A percentile compares a stretch with the other conserved stretches of the same genome.
These are phyloP conservation scores for Xenopus tropicalis DNA, from an alignment of 2,113 vertebrate genomes.

Conservation along the genomic window DNA sequence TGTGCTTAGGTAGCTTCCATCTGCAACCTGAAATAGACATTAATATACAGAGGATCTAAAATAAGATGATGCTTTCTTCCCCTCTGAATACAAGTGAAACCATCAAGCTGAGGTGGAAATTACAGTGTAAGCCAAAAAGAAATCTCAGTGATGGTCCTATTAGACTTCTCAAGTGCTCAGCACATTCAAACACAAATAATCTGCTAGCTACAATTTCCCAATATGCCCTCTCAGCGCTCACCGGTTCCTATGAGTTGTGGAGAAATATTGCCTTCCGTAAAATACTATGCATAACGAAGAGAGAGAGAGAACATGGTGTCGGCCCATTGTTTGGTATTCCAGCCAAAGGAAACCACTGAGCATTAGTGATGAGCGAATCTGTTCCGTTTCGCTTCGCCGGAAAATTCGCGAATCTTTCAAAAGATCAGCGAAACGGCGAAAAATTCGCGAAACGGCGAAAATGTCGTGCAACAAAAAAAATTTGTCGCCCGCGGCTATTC, in stretches of 20 bases:
- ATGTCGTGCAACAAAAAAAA: too few relatives aligned
- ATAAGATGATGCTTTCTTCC: not conserved
- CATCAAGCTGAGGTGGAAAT: constrained; percentile 28
- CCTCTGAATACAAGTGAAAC: constrained; percentile 8
- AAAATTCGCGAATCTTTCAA: too few relatives aligned
- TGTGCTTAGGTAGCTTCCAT: constrained; percentile 11
- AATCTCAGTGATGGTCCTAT: constrained; percentile 25
- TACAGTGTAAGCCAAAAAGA: constrained; percentile 28
- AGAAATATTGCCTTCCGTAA: not conserved
- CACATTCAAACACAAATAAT: constrained; percentile 1
- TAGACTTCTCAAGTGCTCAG: constrained; percentile 3
- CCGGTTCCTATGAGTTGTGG: not conserved
- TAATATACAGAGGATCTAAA: constrained; percentile 29
- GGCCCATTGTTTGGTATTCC: too few relatives aligned
- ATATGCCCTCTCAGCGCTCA: constrained; percentile 1
- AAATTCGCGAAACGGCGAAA: too few relatives aligned
- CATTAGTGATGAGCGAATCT: too few relatives aligned
- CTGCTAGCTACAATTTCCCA: not conserved
- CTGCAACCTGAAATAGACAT: constrained; percentile 21
- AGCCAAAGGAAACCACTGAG: too few relatives aligned
- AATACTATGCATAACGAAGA: too few relatives aligned
- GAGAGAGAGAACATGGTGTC: too few relatives aligned
- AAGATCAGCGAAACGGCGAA: too few relatives aligned
- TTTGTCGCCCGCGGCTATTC: too few relatives aligned
- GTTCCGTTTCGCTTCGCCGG: too few relatives aligned